Base-by-base conservation (phyloP, 2,113 vertebrate species). In the Cyprinodon brontotheroides region DNA sequence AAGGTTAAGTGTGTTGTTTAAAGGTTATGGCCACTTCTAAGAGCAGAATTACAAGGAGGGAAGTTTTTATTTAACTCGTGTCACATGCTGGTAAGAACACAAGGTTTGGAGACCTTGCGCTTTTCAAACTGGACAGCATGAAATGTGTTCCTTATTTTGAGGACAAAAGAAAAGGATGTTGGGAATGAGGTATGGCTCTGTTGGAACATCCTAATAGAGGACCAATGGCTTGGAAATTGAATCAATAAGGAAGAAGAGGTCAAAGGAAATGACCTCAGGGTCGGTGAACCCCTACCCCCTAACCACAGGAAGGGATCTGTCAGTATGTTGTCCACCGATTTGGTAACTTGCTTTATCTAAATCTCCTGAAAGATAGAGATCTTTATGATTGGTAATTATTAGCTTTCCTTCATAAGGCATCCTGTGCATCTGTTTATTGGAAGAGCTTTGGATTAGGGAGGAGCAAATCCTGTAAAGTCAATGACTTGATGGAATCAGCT, bases 161-260 rank as follows among this genome's bases (percentile, higher is more conserved):
- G 78, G 65, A 76, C 83, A 78, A 73, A 64, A 80, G 74, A 70
- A 75, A 75, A 20, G 45, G 66, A 72, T 68, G 29, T 48, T 47
- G 40, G 43, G 64, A 76, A 79, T 53, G 68, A 73, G 61, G 65
- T 43, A 73, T 14, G 61, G 57, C 64, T 70, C 78, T 81, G 79
- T 88, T 78, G 77, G 80, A 82, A 76, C 85, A 88, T 81, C 77
- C 90, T 93, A 89, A 93, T 90, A 76, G 86, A 81, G 74, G 87
- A 61, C 86, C 87, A 82, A 70, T 89, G 89, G 90, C 72, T 76
- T 29, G 86, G 86, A 90, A 93, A 93, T 92, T 91, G 86, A 92
- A 93, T 93, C 92, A 92, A 86, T 94, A 92, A 92, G 92, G 91
- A 94, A 93, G 87, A 76, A 57, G 72, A 79, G 93, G 92, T 93